These are phyloP conservation scores for Chaenodraco wilsoni DNA, from an alignment of 2,797 vertebrate species.

Conservation along the genomic window DNA sequence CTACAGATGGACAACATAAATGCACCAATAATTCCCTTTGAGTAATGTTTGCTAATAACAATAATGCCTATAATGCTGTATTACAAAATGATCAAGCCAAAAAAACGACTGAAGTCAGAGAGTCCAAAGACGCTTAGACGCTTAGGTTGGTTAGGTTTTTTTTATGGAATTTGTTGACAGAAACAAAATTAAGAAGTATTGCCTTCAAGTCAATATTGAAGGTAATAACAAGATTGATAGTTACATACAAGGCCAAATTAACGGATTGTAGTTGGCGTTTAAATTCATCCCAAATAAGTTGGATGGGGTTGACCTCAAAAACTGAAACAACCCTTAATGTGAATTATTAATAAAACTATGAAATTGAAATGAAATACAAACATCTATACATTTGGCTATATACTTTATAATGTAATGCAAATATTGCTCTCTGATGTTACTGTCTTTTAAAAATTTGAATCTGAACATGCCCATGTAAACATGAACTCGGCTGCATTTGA, in stretches of 20 bases:
- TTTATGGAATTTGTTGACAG: background rate
- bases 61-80: background rate
- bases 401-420: background rate
- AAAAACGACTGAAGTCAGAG: background rate
- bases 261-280: background rate
- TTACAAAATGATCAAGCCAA: too few species aligned
- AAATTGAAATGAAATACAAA: background rate
- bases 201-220: background rate
- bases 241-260: background rate
- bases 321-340: background rate
- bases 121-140: background rate
- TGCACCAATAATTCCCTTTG: background rate
- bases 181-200: background rate
- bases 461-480: conserved; percentile 59
- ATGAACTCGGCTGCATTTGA: conserved; percentile 65
- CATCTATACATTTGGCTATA: background rate
- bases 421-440: background rate
- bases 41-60: background rate
- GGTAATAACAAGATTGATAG: too few species aligned
- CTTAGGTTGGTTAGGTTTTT: too few species aligned
- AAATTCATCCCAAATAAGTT: conserved; percentile 4
- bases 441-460: conserved; percentile 8
- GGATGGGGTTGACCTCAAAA: background rate
- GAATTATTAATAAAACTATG: too few species aligned
- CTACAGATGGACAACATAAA: background rate